Conservation (phyloP, 1,140 invertebrate genomes). For the Grapholita molesta region DNA sequence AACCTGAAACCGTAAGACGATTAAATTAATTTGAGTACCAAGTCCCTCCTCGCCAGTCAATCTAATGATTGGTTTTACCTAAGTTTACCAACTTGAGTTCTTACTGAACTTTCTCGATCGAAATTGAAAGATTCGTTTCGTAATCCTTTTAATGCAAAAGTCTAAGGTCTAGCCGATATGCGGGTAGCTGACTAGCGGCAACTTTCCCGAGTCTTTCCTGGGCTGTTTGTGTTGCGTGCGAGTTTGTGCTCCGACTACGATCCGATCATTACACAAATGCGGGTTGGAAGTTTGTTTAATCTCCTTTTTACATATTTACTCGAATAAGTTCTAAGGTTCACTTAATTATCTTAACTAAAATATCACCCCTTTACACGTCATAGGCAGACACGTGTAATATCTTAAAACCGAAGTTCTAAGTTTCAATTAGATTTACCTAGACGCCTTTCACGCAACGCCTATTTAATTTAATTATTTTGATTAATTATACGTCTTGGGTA, state of each 20-base stretch:
- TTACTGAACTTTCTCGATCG: background rate
- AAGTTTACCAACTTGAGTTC: background rate
- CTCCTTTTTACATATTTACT: background rate
- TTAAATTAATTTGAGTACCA: background rate
- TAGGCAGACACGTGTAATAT: too few relatives aligned
- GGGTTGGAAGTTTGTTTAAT: constrained; percentile 7
- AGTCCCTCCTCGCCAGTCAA: background rate
- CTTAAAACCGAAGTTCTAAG: too few relatives aligned
- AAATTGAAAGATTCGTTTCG: constrained; percentile 11
- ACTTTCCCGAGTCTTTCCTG: constrained; percentile 5
- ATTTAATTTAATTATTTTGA: too few relatives aligned
- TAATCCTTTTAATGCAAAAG: constrained; percentile 9
- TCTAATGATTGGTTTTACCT: background rate
- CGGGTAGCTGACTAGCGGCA: background rate
- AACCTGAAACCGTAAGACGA: too few relatives aligned
- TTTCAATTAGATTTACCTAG: too few relatives aligned
- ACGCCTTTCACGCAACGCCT: too few relatives aligned
- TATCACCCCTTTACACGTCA: too few relatives aligned
- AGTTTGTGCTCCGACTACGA: background rate
- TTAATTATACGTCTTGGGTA: too few relatives aligned
- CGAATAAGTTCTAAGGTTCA: background rate
- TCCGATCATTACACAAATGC: constrained; percentile 12
- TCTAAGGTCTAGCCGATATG: background rate
- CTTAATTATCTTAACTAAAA: too few relatives aligned
- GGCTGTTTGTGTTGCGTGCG: background rate